phyloP scores from a whole-genome alignment of 2,888 invertebrate species.

The Barypeithes pellucidus region DNA sequence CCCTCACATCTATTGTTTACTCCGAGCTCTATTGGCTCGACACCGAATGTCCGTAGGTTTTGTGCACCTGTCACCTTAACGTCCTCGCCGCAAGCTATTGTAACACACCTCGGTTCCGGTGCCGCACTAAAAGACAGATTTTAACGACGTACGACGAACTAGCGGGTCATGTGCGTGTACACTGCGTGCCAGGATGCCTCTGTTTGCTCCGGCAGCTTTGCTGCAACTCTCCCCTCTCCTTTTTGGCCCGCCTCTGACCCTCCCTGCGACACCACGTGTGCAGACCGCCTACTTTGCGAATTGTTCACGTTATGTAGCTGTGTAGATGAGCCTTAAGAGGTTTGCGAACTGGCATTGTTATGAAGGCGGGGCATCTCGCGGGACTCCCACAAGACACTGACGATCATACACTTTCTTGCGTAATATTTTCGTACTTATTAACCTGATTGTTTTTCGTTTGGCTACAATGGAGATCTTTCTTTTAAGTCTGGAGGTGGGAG shows the following conservation, averaged over 20 bases:
- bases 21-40: conserved; percentile 55
- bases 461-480: conserved; percentile 51
- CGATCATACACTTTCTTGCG: conserved; percentile 54
- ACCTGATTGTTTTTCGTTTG: conserved; percentile 61
- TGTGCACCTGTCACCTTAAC: conserved; percentile 59
- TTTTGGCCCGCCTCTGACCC: conserved; percentile 64
- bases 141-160: conserved; percentile 45
- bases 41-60: conserved; percentile 57
- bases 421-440: conserved; percentile 58
- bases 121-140: conserved; percentile 41
- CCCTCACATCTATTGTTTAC: conserved; percentile 68
- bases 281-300: conserved; percentile 68
- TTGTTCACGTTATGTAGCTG: conserved; percentile 64
- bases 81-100: conserved; percentile 59
- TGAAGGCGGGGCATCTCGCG: conserved; percentile 60
- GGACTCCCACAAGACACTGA: conserved; percentile 67
- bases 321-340: conserved; percentile 65
- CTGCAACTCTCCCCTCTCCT: conserved; percentile 34
- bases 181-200: conserved; percentile 70
- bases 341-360: conserved; percentile 70
- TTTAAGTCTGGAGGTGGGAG: conserved; percentile 33
- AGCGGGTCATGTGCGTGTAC: conserved; percentile 64
- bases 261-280: conserved; percentile 68
- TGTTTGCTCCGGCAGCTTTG: conserved; percentile 59
- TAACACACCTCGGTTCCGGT: conserved; percentile 53